Evolutionary conservation across 2,797 vertebrate genomes (phyloP).

Genomic region (Tangara arthus): DNA sequence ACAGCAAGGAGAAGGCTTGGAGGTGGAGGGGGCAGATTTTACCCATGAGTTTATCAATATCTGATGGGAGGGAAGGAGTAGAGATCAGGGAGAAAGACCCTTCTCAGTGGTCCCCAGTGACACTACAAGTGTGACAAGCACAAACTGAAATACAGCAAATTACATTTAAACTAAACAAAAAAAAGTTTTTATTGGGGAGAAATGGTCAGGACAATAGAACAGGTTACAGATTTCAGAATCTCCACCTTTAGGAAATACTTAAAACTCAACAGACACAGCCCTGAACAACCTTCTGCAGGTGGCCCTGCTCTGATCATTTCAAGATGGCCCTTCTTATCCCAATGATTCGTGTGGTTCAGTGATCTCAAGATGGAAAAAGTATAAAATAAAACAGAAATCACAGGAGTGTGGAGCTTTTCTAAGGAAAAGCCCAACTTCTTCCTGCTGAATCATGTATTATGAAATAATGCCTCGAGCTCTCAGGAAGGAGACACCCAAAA

Average conservation of each 20-base stretch:
- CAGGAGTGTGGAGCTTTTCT: not conserved
- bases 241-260: not conserved
- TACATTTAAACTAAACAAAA: not conserved
- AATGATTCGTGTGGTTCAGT: not conserved
- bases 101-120: not conserved
- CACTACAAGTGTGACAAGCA: not conserved
- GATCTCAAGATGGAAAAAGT: not conserved
- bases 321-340: not conserved
- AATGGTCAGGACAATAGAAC: not conserved
- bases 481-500: slow-evolving; percentile 13
- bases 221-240: not conserved
- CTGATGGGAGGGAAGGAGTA: not conserved
- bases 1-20: not conserved
- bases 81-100: not conserved
- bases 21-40: not conserved
- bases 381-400: not conserved
- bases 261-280: not conserved
- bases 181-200: not conserved
- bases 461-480: slow-evolving; percentile 10
- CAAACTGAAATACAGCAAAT: not conserved
- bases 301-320: not conserved
- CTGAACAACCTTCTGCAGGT: not conserved
- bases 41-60: not conserved
- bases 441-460: not conserved
- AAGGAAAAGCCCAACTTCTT: not conserved